These are phyloP conservation scores for Potamilus streckersoni DNA, from an alignment of 1,140 invertebrate genomes.

Conservation along the genomic window DNA sequence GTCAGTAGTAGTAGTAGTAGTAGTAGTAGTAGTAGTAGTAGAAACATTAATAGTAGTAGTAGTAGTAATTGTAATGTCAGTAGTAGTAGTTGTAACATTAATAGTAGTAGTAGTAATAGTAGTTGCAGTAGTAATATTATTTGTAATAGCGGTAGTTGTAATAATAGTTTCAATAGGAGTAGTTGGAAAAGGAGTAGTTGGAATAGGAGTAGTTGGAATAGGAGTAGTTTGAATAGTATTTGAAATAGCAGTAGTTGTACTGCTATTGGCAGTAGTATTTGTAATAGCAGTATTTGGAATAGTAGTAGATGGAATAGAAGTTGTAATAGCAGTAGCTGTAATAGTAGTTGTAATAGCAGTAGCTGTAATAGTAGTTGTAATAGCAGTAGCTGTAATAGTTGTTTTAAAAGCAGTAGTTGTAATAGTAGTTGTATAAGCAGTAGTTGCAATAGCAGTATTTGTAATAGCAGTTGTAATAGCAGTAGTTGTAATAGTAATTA, in stretches of 20 bases:
- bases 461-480: no score
- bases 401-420: not conserved
- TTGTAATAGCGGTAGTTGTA: slow-evolving; percentile 19
- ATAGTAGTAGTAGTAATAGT: slow-evolving; percentile 22
- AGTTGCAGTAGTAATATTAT: slow-evolving; percentile 23
- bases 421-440: no score
- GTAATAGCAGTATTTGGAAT: slow-evolving; percentile 17
- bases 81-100: slow-evolving; percentile 21
- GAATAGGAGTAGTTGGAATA: slow-evolving; percentile 20
- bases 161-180: slow-evolving; percentile 23
- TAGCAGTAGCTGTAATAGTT: not conserved
- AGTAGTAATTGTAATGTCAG: slow-evolving; percentile 25
- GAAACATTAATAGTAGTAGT: slow-evolving; percentile 11
- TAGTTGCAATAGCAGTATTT: no score
- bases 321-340: slow-evolving; percentile 1
- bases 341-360: slow-evolving; percentile 7
- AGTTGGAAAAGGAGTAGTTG: slow-evolving; percentile 16
- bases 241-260: slow-evolving; percentile 14
- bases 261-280: not conserved
- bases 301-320: slow-evolving; percentile 1
- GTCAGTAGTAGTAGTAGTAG: slow-evolving; percentile 10
- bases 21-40: slow-evolving; percentile 17
- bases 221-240: slow-evolving; percentile 24
- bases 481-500: no score
- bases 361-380: not conserved